phyloP scores from a whole-genome alignment of 1,140 invertebrate genomes.

The Lucilia sericata region DNA sequence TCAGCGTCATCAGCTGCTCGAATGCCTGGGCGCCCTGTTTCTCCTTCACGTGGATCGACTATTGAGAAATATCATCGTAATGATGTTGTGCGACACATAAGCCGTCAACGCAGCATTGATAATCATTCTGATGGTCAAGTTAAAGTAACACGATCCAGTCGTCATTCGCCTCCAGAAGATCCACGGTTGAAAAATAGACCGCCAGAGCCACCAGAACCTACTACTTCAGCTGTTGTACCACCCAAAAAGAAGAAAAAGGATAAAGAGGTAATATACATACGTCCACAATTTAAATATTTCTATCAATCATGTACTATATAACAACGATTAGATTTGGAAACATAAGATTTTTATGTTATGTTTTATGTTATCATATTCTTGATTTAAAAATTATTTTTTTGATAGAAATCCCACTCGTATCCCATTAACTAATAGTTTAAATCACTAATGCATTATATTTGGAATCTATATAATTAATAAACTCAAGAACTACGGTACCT shows the following conservation, averaged over 20 bases:
- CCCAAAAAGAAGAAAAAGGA: slow-evolving; percentile 64
- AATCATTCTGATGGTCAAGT: slow-evolving; percentile 53
- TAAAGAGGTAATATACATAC: slow-evolving; percentile 27
- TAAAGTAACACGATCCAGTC: slow-evolving; percentile 59
- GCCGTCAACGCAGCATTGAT: slow-evolving; percentile 56
- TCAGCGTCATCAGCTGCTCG: slow-evolving; percentile 55
- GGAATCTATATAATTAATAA: too few relatives aligned
- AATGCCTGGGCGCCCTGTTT: slow-evolving; percentile 58
- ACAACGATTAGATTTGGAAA: too few relatives aligned
- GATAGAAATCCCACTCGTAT: too few relatives aligned
- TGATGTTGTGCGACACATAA: slow-evolving; percentile 58
- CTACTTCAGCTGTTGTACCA: slow-evolving; percentile 51
- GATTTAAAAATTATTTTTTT: too few relatives aligned
- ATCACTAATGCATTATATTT: too few relatives aligned
- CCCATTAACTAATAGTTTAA: too few relatives aligned
- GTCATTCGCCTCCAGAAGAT: slow-evolving; percentile 66
- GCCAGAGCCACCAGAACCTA: slow-evolving; percentile 66
- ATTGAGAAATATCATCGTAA: slow-evolving; percentile 65
- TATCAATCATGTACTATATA: too few relatives aligned
- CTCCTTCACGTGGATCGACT: slow-evolving; percentile 59
- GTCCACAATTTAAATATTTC: neutral
- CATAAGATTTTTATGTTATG: too few relatives aligned
- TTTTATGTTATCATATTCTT: too few relatives aligned
- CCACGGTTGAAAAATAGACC: slow-evolving; percentile 65
- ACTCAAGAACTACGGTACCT: too few relatives aligned